Percentiles rank a stretch among this genome's conserved stretches.
Evolutionary conservation across 37 sponge, comb jelly and placozoan species (phyloP).

Genomic region (Oopsacas minuta): DNA sequence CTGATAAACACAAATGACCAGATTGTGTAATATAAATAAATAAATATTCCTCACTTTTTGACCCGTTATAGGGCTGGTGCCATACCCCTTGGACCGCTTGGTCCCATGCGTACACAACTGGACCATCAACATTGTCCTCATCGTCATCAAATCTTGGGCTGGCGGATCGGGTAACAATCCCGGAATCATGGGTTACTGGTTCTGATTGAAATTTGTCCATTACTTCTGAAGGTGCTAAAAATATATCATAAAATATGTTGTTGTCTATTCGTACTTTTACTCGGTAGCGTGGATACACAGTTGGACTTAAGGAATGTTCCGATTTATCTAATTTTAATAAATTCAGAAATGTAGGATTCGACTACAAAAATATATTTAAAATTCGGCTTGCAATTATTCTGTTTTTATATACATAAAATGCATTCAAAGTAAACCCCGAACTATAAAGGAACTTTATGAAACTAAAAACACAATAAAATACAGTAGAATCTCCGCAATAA

Average conservation of each 20-base stretch:
- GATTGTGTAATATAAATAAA: not conserved
- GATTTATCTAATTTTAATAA: too few relatives aligned
- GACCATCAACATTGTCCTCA: not conserved
- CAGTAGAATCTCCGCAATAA: too few relatives aligned
- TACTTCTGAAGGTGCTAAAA: not conserved
- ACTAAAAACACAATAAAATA: too few relatives aligned
- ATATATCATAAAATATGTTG: not conserved
- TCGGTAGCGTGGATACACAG: too few relatives aligned
- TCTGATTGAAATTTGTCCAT: not conserved
- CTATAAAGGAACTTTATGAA: too few relatives aligned
- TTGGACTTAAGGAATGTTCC: too few relatives aligned
- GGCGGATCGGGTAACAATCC: not conserved
- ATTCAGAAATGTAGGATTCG: too few relatives aligned
- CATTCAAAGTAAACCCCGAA: too few relatives aligned
- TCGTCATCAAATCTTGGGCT: not conserved
- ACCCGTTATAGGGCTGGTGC: not conserved
- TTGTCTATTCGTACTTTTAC: too few relatives aligned
- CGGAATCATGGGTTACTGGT: not conserved
- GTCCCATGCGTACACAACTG: not conserved
- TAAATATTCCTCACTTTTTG: not conserved
- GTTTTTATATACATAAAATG: too few relatives aligned
- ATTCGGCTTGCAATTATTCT: too few relatives aligned
- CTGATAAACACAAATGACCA: not conserved
- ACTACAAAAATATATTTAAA: too few relatives aligned
- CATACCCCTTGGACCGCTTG: not conserved